These are phyloP conservation scores for Sarcophaga bullata DNA, from an alignment of 1,140 invertebrate species.

Conservation along the genomic window DNA sequence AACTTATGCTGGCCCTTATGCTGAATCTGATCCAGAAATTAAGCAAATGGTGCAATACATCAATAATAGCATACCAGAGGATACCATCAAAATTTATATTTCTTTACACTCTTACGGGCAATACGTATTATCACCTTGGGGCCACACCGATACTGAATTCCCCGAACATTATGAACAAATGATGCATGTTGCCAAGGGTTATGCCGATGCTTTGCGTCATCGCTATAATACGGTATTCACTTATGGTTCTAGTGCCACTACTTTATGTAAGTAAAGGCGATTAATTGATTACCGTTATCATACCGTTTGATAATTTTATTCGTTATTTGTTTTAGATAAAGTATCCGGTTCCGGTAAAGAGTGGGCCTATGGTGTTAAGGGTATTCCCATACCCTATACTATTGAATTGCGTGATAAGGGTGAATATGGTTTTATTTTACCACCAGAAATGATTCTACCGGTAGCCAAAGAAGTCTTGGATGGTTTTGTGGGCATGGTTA, in stretches of 20 bases:
- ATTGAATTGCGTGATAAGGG: constrained; percentile 78
- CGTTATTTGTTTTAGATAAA: constrained; percentile 59
- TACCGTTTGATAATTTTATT: not conserved
- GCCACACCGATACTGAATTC: constrained; percentile 63
- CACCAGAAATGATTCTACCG: constrained; percentile 77
- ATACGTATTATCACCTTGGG: constrained; percentile 65
- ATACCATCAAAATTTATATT: constrained; percentile 66
- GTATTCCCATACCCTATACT: constrained; percentile 76
- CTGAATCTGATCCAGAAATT: constrained; percentile 74
- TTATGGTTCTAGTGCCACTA: constrained; percentile 67
- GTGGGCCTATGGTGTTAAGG: constrained; percentile 75
- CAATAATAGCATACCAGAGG: constrained; percentile 57
- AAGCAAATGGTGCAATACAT: constrained; percentile 64
- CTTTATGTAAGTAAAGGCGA: constrained; percentile 65
- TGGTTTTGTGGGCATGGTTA: constrained; percentile 71
- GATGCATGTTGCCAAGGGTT: constrained; percentile 65
- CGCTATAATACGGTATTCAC: constrained; percentile 65
- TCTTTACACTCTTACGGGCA: constrained; percentile 69
- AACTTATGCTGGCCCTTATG: constrained; percentile 69
- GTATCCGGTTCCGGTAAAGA: constrained; percentile 73
- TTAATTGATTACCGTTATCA: constrained; percentile 7
- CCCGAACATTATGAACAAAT: constrained; percentile 68
- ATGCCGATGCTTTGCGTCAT: constrained; percentile 61
- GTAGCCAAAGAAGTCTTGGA: constrained; percentile 78
- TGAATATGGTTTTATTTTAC: constrained; percentile 79